Percentiles rank a stretch among this genome's conserved stretches.
Evolutionary conservation across 2,888 invertebrate genomes (phyloP).

Genomic region (Hypomecis atomaria): DNA sequence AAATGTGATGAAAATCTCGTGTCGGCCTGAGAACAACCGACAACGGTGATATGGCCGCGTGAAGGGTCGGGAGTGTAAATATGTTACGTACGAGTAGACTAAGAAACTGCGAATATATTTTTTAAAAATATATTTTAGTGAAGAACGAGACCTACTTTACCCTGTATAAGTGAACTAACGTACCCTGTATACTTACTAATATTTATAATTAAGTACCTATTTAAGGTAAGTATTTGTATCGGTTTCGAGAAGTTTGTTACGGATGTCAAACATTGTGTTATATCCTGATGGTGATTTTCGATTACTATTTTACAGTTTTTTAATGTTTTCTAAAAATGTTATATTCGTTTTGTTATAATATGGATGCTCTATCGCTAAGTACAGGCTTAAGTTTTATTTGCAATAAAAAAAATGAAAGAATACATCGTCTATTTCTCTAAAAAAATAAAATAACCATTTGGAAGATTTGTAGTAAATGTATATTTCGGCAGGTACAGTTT

Average conservation of each 20-base stretch:
- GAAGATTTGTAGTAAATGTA: conserved; percentile 84
- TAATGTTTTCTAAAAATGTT: conserved; percentile 53
- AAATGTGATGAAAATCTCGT: not conserved
- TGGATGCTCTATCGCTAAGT: conserved; percentile 54
- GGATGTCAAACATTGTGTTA: conserved; percentile 72
- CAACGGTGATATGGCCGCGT: not conserved
- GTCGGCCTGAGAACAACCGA: not conserved
- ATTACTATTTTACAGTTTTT: conserved; percentile 35
- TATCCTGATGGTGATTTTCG: conserved; percentile 30
- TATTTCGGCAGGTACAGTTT: conserved; percentile 84
- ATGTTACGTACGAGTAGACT: conserved; percentile 66
- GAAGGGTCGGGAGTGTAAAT: conserved; percentile 59
- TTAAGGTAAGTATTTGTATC: conserved; percentile 46
- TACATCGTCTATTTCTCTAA: conserved; percentile 39
- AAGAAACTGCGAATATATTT: conserved; percentile 70
- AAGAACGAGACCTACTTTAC: conserved; percentile 37
- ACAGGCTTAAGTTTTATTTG: conserved; percentile 71
- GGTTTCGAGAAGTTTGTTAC: conserved; percentile 62
- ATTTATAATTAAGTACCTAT: conserved; percentile 25
- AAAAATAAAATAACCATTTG: conserved; percentile 66
- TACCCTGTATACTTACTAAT: conserved; percentile 32
- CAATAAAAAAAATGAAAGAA: conserved; percentile 66
- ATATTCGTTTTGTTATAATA: conserved; percentile 55
- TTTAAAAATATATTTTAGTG: conserved; percentile 66
- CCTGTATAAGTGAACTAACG: conserved; percentile 36